Evolutionary conservation across 2,113 vertebrate species (phyloP).

Genomic region (Coptodon rendalli): DNA sequence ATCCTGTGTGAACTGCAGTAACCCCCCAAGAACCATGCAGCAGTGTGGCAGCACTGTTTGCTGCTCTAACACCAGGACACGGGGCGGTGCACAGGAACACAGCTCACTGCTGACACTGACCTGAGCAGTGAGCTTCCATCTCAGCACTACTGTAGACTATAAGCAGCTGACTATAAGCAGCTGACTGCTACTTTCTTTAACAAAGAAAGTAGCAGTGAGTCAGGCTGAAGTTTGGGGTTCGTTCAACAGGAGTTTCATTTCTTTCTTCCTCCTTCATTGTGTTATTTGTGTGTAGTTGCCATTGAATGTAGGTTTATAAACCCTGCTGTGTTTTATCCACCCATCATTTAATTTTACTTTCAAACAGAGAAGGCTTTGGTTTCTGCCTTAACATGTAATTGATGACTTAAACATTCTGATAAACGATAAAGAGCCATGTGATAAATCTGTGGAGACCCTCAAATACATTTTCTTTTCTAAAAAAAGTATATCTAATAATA

Average conservation of each 20-base stretch:
- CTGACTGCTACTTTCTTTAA: no score
- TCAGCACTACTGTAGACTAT: background rate
- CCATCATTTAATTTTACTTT: background rate
- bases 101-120: background rate
- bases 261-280: background rate
- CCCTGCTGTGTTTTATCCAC: background rate
- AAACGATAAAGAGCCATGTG: background rate
- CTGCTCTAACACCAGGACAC: background rate
- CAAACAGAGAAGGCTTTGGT: background rate
- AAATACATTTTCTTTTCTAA: background rate
- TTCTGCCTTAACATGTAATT: background rate
- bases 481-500: background rate
- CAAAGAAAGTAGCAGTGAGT: background rate
- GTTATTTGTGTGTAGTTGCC: background rate
- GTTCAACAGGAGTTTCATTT: background rate
- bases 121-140: background rate
- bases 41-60: background rate
- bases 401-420: background rate
- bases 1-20: background rate
- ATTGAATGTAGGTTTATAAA: background rate
- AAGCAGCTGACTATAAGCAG: background rate
- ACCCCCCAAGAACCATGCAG: background rate
- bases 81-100: background rate
- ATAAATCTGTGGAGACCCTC: background rate
- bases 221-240: background rate